phyloP scores from a whole-genome alignment of 2,888 invertebrate genomes.

The Polydrusus pterygomalis region DNA sequence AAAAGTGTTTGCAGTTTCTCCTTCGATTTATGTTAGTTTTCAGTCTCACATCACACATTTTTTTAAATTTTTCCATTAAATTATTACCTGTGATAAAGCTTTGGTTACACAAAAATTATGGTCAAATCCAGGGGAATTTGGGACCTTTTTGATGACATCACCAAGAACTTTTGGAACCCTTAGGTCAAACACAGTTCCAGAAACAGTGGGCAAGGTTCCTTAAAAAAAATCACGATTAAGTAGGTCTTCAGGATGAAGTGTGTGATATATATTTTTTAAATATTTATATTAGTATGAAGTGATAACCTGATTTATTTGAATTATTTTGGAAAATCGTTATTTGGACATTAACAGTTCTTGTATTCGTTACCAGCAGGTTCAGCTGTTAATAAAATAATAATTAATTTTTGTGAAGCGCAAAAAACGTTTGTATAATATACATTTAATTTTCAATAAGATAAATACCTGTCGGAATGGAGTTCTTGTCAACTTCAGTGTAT shows the following conservation, averaged over 20 bases:
- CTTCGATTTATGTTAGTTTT: not conserved
- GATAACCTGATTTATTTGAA: too few relatives aligned
- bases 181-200: constrained; percentile 84
- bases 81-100: constrained; percentile 72
- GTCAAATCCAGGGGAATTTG: constrained; percentile 83
- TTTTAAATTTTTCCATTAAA: too few relatives aligned
- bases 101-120: constrained; percentile 86
- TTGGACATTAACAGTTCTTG: not conserved
- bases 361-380: not conserved
- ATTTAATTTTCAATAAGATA: not conserved
- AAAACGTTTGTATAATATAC: too few relatives aligned
- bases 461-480: constrained; percentile 84
- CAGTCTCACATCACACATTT: too few relatives aligned
- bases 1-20: too few relatives aligned
- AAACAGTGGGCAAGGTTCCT: constrained; percentile 83
- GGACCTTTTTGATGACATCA: constrained; percentile 79
- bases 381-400: too few relatives aligned
- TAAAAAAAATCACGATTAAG: too few relatives aligned
- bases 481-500: constrained; percentile 82
- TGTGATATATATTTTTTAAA: too few relatives aligned
- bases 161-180: constrained; percentile 79
- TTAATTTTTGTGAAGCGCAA: too few relatives aligned
- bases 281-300: too few relatives aligned
- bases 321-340: not conserved
- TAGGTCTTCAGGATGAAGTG: too few relatives aligned